Evolutionary conservation across 2,888 invertebrate species (phyloP).

Genomic region (Amiota mariae): DNA sequence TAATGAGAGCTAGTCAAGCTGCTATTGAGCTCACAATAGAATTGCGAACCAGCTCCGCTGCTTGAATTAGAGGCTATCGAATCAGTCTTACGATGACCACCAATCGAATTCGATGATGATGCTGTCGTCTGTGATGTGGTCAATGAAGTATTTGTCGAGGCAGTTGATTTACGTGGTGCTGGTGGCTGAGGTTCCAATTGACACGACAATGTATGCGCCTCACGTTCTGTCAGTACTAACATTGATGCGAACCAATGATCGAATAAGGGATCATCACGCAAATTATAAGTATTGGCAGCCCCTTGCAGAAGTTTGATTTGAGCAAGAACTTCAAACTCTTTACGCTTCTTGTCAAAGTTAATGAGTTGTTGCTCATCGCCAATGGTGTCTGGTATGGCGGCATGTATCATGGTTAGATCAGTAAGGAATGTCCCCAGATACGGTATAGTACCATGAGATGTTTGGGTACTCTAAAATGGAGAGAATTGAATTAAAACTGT

Average conservation of each 20-base stretch:
- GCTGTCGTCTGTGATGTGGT: slow-evolving; percentile 58
- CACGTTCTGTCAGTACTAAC: slow-evolving; percentile 91
- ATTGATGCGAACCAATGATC: slow-evolving; percentile 97
- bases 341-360: slow-evolving; percentile 97
- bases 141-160: slow-evolving; percentile 61
- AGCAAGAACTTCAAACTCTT: slow-evolving; percentile 98
- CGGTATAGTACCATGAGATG: slow-evolving; percentile 95
- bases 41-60: slow-evolving; percentile 89
- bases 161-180: slow-evolving; percentile 68
- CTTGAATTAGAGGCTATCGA: slow-evolving; percentile 91
- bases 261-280: slow-evolving; percentile 89
- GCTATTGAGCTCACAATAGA: slow-evolving; percentile 83
- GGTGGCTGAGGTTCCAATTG: slow-evolving; percentile 85
- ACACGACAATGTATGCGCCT: slow-evolving; percentile 91
- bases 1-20: slow-evolving; percentile 58
- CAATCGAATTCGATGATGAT: slow-evolving; percentile 49
- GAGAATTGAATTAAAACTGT: not conserved
- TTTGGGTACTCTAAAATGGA: slow-evolving; percentile 76
- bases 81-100: slow-evolving; percentile 87
- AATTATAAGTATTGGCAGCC: slow-evolving; percentile 95
- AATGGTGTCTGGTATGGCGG: slow-evolving; percentile 89
- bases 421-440: slow-evolving; percentile 98
- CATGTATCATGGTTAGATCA: slow-evolving; percentile 98
- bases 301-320: slow-evolving; percentile 95
- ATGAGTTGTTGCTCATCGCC: slow-evolving; percentile 84